These are phyloP conservation scores for Sceloporus tristichus DNA, from an alignment of 2,113 vertebrate species.

Conservation along the genomic window DNA sequence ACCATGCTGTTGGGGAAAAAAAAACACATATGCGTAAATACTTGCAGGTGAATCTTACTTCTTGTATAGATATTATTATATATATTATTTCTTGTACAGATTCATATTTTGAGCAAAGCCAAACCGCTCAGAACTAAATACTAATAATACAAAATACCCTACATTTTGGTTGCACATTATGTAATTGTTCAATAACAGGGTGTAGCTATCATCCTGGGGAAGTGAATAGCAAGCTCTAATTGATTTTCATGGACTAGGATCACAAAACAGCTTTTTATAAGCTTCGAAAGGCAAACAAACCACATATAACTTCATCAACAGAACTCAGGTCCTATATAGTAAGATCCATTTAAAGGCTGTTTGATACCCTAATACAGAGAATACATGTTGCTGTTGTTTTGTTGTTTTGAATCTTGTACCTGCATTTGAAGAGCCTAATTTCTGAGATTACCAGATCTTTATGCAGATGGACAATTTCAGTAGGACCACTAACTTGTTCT, in stretches of 20 bases:
- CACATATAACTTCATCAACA: not conserved
- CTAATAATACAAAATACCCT: conserved; percentile 7
- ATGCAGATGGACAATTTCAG: not conserved
- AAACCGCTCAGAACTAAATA: not conserved
- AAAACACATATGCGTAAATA: not conserved
- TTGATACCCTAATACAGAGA: not conserved
- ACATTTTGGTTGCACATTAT: not conserved
- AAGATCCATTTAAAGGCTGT: not conserved
- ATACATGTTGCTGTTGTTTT: not conserved
- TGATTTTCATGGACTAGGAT: conserved; percentile 42
- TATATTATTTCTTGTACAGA: conserved; percentile 24
- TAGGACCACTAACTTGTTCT: not conserved
- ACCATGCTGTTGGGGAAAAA: too few relatives aligned
- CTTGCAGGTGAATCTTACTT: not conserved
- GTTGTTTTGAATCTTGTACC: not conserved
- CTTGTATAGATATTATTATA: too few relatives aligned
- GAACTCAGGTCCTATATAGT: conserved; percentile 12
- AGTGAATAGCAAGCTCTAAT: not conserved
- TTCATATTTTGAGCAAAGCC: conserved; percentile 38
- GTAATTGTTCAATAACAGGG: not conserved
- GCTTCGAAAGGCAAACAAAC: not conserved
- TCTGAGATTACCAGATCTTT: not conserved
- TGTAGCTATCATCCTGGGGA: not conserved
- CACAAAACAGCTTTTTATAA: not conserved
- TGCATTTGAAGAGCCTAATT: conserved; percentile 11